Conservation (phyloP, 2,888 invertebrate genomes). For the Spisula subtruncata region DNA sequence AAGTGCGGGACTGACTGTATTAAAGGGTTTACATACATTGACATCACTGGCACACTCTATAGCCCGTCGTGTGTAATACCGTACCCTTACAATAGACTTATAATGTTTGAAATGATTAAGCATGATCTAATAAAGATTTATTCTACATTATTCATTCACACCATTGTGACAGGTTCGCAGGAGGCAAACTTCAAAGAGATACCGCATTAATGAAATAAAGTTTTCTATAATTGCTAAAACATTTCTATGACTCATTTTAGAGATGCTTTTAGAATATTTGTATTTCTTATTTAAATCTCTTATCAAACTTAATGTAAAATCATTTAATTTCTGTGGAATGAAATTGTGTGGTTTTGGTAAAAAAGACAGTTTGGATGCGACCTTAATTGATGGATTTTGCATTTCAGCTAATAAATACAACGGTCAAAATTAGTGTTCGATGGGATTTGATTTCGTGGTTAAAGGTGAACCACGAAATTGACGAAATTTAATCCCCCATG, state of each 20-base stretch:
- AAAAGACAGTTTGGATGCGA: not conserved
- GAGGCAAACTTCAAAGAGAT: constrained; percentile 14
- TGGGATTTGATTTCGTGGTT: too few relatives aligned
- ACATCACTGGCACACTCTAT: not conserved
- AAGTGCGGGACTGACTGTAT: not conserved
- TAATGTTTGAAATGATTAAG: constrained; percentile 19
- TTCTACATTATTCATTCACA: not conserved
- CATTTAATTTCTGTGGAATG: too few relatives aligned
- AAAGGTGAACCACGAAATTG: too few relatives aligned
- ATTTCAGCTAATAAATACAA: too few relatives aligned
- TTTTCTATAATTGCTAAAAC: not conserved
- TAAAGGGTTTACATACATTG: not conserved
- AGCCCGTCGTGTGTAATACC: not conserved
- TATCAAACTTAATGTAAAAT: not conserved
- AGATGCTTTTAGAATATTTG: not conserved
- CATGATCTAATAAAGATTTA: constrained; percentile 14
- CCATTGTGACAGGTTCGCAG: not conserved
- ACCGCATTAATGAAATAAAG: constrained; percentile 6
- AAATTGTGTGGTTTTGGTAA: not conserved
- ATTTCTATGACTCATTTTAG: not conserved
- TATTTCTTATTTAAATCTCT: too few relatives aligned
- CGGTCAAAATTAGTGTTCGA: too few relatives aligned
- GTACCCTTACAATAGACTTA: not conserved
- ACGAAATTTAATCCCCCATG: too few relatives aligned
- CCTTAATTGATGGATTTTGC: too few relatives aligned